Conservation (phyloP, 2,888 invertebrate genomes). For the Amiota mariae region DNA sequence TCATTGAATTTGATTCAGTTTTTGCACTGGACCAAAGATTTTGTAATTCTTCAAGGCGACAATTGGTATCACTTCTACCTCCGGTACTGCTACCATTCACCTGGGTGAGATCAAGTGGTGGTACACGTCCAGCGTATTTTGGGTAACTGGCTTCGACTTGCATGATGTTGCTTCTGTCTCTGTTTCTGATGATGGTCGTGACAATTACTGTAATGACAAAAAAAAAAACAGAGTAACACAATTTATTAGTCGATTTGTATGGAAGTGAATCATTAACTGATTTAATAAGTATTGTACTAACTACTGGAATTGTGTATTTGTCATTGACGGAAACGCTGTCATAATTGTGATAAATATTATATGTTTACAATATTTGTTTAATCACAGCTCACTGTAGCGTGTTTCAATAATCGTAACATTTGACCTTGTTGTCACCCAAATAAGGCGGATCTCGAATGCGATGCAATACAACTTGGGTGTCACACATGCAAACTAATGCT, state of each 20-base stretch:
- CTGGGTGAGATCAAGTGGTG: conserved; percentile 71
- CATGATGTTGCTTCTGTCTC: conserved; percentile 52
- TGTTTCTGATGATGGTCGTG: conserved; percentile 25
- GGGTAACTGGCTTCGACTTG: conserved; percentile 71
- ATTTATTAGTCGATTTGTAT: conserved; percentile 50
- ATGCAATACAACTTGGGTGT: conserved; percentile 31
- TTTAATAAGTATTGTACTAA: neutral
- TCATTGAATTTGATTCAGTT: conserved; percentile 43
- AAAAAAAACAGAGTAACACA: conserved; percentile 37
- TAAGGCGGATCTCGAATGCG: conserved; percentile 35
- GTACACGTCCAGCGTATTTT: conserved; percentile 71
- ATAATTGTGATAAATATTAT: conserved; percentile 41
- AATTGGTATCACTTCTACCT: conserved; percentile 36
- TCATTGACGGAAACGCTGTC: conserved; percentile 59
- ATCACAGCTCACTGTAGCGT: conserved; percentile 48
- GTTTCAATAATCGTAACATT: conserved; percentile 47
- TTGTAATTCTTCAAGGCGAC: conserved; percentile 58
- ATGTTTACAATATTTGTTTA: conserved; percentile 60
- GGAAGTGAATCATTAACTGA: conserved; percentile 54
- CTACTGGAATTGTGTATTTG: conserved; percentile 13
- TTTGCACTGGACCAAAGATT: conserved; percentile 55
- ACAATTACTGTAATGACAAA: conserved; percentile 46
- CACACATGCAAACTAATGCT: conserved; percentile 60
- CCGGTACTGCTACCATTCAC: conserved; percentile 57
- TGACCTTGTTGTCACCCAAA: conserved; percentile 61